Conservation (phyloP, 2,888 invertebrate genomes). For the Acrocyrtus sp. region DNA sequence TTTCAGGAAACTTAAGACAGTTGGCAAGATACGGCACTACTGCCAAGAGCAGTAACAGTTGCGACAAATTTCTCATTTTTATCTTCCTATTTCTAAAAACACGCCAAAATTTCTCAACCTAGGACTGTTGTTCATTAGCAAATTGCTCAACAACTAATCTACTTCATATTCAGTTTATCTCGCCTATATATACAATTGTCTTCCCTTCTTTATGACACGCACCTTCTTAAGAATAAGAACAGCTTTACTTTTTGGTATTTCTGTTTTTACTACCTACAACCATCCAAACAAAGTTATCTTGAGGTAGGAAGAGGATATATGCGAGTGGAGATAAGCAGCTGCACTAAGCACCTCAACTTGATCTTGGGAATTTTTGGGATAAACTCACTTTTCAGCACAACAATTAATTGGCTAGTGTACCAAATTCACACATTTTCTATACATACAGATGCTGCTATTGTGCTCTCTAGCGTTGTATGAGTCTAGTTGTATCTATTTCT, state of each 20-base stretch:
- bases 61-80: slow-evolving; percentile 10
- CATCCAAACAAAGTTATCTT: no score
- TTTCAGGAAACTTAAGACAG: slow-evolving; percentile 54
- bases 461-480: slow-evolving; percentile 7
- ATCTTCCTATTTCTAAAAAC: no score
- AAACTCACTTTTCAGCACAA: background rate
- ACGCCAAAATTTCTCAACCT: no score
- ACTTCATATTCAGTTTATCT: background rate
- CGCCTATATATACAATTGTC: background rate
- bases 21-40: slow-evolving; percentile 11
- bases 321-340: background rate
- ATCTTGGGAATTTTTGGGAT: slow-evolving; percentile 45
- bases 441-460: background rate
- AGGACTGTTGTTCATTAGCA: background rate
- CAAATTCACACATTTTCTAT: background rate
- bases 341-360: slow-evolving; percentile 29
- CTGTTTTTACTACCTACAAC: no score
- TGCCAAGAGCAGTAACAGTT: slow-evolving; percentile 25
- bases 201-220: background rate
- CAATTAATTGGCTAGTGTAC: background rate
- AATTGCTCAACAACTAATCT: background rate
- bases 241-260: background rate
- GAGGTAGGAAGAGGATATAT: no score
- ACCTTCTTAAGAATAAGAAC: background rate
- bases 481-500: slow-evolving; percentile 28